Evolutionary conservation across 2,888 invertebrate species (phyloP).

Genomic region (Branchinecta sandiegonensis): DNA sequence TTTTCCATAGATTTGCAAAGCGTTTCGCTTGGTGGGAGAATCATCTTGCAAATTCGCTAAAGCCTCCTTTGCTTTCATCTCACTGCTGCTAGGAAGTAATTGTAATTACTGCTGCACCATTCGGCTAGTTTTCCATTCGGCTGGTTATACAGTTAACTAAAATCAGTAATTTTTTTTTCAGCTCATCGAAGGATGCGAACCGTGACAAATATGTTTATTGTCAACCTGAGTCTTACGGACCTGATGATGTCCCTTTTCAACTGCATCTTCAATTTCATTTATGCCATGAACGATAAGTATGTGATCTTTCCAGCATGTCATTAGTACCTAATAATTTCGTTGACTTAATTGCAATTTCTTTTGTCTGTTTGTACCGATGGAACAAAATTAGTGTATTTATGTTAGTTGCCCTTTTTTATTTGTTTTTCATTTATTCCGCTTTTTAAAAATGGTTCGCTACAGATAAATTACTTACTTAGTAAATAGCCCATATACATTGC

Average conservation of each 20-base stretch:
- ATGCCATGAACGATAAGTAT: constrained; percentile 55
- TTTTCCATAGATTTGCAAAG: no score
- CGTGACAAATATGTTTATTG: constrained; percentile 2
- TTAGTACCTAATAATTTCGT: not conserved
- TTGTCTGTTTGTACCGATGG: not conserved
- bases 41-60: no score
- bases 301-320: not conserved
- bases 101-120: no score
- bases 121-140: not conserved
- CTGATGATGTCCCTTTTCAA: constrained; percentile 73
- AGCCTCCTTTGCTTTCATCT: no score
- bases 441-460: no score
- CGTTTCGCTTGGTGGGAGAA: no score
- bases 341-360: not conserved
- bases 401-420: not conserved
- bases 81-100: no score
- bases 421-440: no score
- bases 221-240: constrained; percentile 46
- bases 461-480: no score
- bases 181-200: constrained; percentile 10
- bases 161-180: not conserved
- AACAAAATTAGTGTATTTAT: not conserved
- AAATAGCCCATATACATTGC: no score
- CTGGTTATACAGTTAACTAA: no score
- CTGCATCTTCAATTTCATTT: constrained; percentile 77